Evolutionary conservation across 2,888 invertebrate species (phyloP).

Genomic region (Tiliacea aurago): DNA sequence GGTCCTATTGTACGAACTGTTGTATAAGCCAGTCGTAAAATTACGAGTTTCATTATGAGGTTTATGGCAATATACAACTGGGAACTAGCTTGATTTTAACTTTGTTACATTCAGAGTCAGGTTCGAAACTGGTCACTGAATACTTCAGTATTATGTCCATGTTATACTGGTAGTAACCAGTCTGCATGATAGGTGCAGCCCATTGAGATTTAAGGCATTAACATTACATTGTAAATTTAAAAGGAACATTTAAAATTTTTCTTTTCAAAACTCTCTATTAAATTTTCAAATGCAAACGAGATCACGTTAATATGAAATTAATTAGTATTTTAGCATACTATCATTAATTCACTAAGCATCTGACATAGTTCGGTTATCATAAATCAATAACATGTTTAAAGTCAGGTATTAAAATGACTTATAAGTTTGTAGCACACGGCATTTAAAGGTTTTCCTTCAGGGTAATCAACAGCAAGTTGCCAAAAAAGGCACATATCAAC

Average conservation of each 20-base stretch:
- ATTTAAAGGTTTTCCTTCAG: conserved; percentile 71
- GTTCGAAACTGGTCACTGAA: not conserved
- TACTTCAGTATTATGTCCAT: conserved; percentile 9
- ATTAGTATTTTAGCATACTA: conserved; percentile 12
- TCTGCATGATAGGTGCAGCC: not conserved
- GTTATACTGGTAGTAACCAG: not conserved
- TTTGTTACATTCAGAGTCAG: conserved; percentile 11
- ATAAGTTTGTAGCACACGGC: conserved; percentile 56
- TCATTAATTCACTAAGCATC: not conserved
- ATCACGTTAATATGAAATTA: not conserved
- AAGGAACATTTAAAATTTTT: too few species aligned
- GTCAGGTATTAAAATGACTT: conserved; percentile 43
- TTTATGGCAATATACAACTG: conserved; percentile 33
- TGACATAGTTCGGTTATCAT: conserved; percentile 32
- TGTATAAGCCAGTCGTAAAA: conserved; percentile 26
- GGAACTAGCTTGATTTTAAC: not conserved
- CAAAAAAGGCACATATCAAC: conserved; percentile 59
- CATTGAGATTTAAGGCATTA: not conserved
- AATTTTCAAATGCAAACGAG: not conserved
- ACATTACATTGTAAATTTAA: not conserved
- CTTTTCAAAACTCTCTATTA: too few species aligned
- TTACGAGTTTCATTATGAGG: conserved; percentile 25
- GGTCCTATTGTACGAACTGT: conserved; percentile 30
- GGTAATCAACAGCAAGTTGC: conserved; percentile 67
- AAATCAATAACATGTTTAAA: conserved; percentile 43